These are phyloP conservation scores for Blastobasis lacticolella DNA, from an alignment of 2,888 invertebrate species.

Conservation along the genomic window DNA sequence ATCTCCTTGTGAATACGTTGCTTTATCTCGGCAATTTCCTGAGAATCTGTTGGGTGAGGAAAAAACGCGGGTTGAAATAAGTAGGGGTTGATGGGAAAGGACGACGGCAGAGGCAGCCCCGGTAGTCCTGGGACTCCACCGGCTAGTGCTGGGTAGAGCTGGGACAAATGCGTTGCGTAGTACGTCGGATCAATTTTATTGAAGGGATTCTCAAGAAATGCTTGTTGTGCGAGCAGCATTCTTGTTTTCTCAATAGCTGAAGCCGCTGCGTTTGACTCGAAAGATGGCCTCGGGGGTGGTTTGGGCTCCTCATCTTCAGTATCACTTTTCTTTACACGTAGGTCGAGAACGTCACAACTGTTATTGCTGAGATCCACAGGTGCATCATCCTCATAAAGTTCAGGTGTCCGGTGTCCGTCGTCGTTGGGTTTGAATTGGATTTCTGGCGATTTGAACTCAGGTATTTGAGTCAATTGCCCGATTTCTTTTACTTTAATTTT, in stretches of 20 bases:
- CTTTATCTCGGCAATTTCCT: slow-evolving; percentile 79
- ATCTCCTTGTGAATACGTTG: slow-evolving; percentile 79
- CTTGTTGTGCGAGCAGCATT: slow-evolving; percentile 78
- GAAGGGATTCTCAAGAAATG: slow-evolving; percentile 75
- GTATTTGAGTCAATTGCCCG: slow-evolving; percentile 75
- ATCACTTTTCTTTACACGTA: slow-evolving; percentile 82
- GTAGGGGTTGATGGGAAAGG: slow-evolving; percentile 78
- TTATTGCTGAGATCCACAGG: slow-evolving; percentile 80
- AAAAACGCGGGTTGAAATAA: slow-evolving; percentile 76
- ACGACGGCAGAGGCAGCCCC: slow-evolving; percentile 68
- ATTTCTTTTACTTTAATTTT: slow-evolving; percentile 78
- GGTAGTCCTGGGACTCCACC: slow-evolving; percentile 72
- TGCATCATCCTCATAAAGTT: slow-evolving; percentile 63
- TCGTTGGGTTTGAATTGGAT: slow-evolving; percentile 45
- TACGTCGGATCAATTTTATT: slow-evolving; percentile 78
- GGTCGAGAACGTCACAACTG: slow-evolving; percentile 82
- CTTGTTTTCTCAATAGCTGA: slow-evolving; percentile 71
- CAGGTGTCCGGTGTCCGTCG: slow-evolving; percentile 27
- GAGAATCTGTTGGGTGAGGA: slow-evolving; percentile 71
- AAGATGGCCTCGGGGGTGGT: slow-evolving; percentile 56
- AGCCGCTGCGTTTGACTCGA: slow-evolving; percentile 52
- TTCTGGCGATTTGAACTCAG: slow-evolving; percentile 60
- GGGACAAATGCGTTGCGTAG: slow-evolving; percentile 76
- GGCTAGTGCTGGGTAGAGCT: slow-evolving; percentile 59
- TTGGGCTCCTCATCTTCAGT: slow-evolving; percentile 49